Conservation (phyloP, 2,888 invertebrate genomes). For the Ernsta delagoae region DNA sequence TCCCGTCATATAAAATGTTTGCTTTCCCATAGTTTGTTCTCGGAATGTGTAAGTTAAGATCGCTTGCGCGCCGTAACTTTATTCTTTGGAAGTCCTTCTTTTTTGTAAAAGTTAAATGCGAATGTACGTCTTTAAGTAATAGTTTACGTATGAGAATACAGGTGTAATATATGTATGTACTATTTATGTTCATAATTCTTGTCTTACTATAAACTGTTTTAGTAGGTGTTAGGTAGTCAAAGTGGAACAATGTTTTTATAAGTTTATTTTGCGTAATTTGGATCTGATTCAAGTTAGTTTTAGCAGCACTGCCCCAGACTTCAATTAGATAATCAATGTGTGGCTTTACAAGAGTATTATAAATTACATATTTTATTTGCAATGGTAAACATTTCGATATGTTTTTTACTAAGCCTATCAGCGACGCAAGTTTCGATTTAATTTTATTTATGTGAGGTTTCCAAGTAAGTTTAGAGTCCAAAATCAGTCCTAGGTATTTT, state of each 20-base stretch:
- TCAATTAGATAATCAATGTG: slow-evolving; percentile 26
- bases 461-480: not conserved
- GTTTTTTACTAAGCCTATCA: slow-evolving; percentile 5
- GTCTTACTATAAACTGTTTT: slow-evolving; percentile 16
- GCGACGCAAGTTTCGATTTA: slow-evolving; percentile 15
- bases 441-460: slow-evolving; percentile 18
- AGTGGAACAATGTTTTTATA: slow-evolving; percentile 18
- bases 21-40: slow-evolving; percentile 15
- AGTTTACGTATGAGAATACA: slow-evolving; percentile 27
- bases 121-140: slow-evolving; percentile 6
- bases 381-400: slow-evolving; percentile 13
- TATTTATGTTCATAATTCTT: slow-evolving; percentile 13
- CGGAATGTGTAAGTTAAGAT: slow-evolving; percentile 1
- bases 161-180: slow-evolving; percentile 20
- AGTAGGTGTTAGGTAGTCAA: slow-evolving; percentile 5
- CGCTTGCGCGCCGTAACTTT: slow-evolving; percentile 4
- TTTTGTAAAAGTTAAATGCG: slow-evolving; percentile 20
- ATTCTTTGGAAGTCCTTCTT: slow-evolving; percentile 12
- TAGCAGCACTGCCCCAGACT: slow-evolving; percentile 24
- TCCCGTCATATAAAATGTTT: slow-evolving; percentile 17
- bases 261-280: slow-evolving; percentile 18
- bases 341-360: slow-evolving; percentile 26
- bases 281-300: not conserved
- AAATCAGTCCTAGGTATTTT: not conserved
- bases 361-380: slow-evolving; percentile 16